Conservation (phyloP, 2,113 vertebrate genomes). For the Sinocyclocheilus anophthalmus region DNA sequence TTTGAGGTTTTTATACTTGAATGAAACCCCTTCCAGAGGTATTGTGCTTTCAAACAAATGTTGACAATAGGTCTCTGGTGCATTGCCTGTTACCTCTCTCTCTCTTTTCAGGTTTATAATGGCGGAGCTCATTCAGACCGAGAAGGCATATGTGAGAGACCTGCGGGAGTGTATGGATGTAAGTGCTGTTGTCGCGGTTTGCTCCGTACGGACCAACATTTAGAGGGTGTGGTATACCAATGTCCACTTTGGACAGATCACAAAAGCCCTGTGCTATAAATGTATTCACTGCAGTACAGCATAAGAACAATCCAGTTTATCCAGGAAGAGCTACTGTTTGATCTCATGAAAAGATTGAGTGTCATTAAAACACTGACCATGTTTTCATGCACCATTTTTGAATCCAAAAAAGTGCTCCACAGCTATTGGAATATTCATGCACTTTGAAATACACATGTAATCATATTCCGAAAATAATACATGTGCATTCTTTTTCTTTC, state of each 20-base stretch:
- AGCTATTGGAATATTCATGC: background rate
- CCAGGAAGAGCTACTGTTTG: conserved; percentile 13
- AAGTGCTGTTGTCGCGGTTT: conserved; percentile 67
- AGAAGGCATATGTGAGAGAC: conserved; percentile 96
- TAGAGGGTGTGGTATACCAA: conserved; percentile 25
- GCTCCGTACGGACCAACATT: background rate
- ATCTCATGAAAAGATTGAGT: conserved; percentile 17
- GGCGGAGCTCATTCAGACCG: conserved; percentile 98
- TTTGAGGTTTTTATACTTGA: conserved; percentile 3
- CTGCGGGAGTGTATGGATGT: conserved; percentile 98
- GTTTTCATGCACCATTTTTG: background rate
- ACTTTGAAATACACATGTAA: background rate
- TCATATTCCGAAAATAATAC: background rate
- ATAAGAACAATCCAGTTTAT: conserved; percentile 13
- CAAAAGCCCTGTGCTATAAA: conserved; percentile 29
- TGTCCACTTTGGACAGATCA: conserved; percentile 20
- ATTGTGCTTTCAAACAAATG: conserved; percentile 19
- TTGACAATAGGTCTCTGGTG: conserved; percentile 9
- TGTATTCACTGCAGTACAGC: conserved; percentile 2
- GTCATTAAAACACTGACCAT: conserved; percentile 11
- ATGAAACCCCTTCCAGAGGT: background rate
- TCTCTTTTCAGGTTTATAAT: conserved; percentile 90
- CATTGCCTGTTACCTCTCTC: conserved; percentile 40
- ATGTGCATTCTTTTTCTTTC: background rate
- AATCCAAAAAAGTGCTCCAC: background rate